These are phyloP conservation scores for Cuniculus paca DNA, from an alignment of 2,797 vertebrate species.

Conservation along the genomic window DNA sequence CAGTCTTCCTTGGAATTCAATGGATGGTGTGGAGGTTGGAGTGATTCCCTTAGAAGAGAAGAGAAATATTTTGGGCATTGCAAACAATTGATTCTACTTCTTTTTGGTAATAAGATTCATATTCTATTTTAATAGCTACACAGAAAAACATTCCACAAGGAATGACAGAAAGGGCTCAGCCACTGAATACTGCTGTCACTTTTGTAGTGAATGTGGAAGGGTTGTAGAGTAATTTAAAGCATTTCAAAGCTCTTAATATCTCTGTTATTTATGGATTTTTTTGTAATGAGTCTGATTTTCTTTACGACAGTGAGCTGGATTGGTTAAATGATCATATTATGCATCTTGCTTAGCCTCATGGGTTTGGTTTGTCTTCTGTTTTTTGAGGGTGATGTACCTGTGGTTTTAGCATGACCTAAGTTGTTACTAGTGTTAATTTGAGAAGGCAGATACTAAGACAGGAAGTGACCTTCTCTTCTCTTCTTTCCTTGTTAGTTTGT, in stretches of 20 bases:
- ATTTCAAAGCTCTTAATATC: neutral
- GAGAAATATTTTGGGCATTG: neutral
- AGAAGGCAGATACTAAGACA: constrained; percentile 28
- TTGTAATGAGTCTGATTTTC: neutral
- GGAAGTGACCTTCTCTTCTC: neutral
- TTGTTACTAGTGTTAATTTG: neutral
- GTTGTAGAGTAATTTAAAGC: neutral
- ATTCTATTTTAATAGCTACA: neutral
- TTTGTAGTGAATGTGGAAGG: neutral
- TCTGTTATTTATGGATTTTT: neutral
- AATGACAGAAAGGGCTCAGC: neutral
- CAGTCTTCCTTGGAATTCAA: neutral
- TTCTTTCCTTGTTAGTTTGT: neutral
- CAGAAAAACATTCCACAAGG: neutral
- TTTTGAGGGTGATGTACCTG: neutral
- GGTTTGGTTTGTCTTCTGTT: constrained; percentile 53
- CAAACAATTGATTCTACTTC: neutral
- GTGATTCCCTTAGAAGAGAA: neutral
- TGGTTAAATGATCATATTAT: neutral
- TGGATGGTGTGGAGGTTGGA: neutral
- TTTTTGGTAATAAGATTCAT: neutral
- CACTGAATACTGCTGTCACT: neutral
- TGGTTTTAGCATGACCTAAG: constrained; percentile 33
- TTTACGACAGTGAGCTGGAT: neutral
- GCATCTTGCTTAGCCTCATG: neutral